A percentile compares a stretch with the other conserved stretches of the same genome.
phyloP scores from a whole-genome alignment of 1,140 invertebrate species.

The Pogonomyrmex californicus region DNA sequence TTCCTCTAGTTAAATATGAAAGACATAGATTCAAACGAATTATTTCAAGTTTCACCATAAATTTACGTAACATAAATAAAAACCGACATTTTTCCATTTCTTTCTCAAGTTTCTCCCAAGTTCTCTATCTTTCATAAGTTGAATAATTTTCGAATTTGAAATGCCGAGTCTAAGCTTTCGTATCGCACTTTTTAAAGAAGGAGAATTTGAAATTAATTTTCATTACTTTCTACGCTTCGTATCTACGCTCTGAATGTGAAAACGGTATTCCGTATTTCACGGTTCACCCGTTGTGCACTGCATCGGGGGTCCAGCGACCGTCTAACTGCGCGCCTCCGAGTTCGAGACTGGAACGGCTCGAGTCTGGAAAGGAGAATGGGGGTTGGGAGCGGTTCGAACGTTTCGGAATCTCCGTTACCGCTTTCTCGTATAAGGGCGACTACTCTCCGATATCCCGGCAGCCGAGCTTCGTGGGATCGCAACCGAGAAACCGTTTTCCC shows the following conservation, averaged over 20 bases:
- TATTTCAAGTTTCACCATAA: neutral
- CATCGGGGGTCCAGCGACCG: constrained; percentile 63
- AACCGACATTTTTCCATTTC: neutral
- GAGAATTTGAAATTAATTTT: neutral
- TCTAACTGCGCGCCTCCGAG: constrained; percentile 69
- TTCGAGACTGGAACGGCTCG: constrained; percentile 62
- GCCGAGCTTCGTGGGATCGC: constrained; percentile 59
- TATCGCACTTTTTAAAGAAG: neutral
- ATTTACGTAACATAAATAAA: neutral
- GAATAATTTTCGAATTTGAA: neutral
- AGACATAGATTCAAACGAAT: neutral
- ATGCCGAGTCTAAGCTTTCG: neutral
- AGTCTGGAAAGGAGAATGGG: constrained; percentile 43
- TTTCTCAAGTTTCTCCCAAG: neutral
- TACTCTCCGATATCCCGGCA: constrained; percentile 62
- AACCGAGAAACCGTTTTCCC: constrained; percentile 52
- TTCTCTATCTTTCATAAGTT: neutral
- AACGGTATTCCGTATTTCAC: constrained; percentile 2
- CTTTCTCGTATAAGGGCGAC: constrained; percentile 64
- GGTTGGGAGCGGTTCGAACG: constrained; percentile 66
- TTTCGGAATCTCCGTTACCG: constrained; percentile 69
- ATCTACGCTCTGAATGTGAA: neutral
- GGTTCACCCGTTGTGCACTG: constrained; percentile 58
- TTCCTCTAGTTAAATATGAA: neutral
- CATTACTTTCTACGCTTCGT: too few relatives aligned